Conservation (phyloP, 2,797 vertebrate species). For the Chiroxiphia lanceolata region DNA sequence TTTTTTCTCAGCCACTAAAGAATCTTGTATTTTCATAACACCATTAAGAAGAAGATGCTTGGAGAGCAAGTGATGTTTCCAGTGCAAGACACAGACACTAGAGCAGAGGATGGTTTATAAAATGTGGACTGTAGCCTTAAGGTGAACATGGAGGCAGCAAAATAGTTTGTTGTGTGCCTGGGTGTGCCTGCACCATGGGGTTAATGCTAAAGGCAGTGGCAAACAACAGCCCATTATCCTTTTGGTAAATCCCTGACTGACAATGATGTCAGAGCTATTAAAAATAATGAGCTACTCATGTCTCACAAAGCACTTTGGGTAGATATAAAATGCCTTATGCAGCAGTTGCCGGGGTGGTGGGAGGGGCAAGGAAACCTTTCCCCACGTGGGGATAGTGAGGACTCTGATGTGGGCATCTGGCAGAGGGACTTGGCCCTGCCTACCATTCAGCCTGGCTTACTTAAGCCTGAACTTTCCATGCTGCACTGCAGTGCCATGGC, state of each 20-base stretch:
- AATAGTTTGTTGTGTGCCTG: fast-evolving
- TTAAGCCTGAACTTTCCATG: neutral
- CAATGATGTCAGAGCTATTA: neutral
- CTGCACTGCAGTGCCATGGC: fast-evolving
- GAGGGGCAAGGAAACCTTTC: neutral
- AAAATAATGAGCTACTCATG: neutral
- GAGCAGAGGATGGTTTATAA: neutral
- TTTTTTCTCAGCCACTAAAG: neutral
- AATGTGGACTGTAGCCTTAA: neutral
- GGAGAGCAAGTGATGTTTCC: neutral
- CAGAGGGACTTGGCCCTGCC: neutral
- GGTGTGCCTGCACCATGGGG: neutral
- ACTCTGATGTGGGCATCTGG: fast-evolving
- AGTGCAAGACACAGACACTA: neutral
- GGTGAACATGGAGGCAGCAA: neutral
- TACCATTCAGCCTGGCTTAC: neutral
- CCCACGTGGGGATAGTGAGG: fast-evolving
- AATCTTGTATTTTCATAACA: neutral
- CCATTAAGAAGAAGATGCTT: neutral
- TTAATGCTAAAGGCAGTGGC: neutral
- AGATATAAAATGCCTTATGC: neutral
- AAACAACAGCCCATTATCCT: neutral
- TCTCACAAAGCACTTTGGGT: neutral
- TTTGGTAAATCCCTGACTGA: neutral
- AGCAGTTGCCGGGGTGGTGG: neutral